Evolutionary conservation across 2,888 invertebrate species (phyloP), one percentile per base, ranked within the genome.

Genomic region (Ochlodes sylvanus): DNA sequence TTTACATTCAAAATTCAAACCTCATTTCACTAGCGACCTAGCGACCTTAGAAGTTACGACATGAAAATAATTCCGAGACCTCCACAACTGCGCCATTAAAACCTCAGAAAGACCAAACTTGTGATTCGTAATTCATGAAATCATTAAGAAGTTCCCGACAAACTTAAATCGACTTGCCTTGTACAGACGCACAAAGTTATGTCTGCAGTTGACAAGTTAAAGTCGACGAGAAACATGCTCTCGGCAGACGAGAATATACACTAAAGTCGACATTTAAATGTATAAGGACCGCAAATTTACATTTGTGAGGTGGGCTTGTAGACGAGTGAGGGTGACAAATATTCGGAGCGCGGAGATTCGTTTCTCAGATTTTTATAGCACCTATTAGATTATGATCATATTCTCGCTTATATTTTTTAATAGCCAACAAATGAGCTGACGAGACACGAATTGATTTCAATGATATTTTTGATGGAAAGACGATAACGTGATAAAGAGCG

Each of bases 111-210:
- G 71, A 71, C 73, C 72, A 70, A 69, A 71, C 70, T 78, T 79
- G 75, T 74, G 77, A 79, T 79, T 79, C 76, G 80, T 81, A 81
- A 84, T 84, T 84, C 84, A 80, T 79, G 83, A 82, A 84, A 82
- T 82, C 83, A 84, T 84, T 82, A 84, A 75, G 80, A 83, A 84
- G 75, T 83, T 80, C 76, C 75, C 75, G 71, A 70, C 75, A 81
- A 81, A 85, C 83, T 85, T 84, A 80, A 86, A 86, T 86, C 83
- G 83, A 84, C 83, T 85, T 86, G 80, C 76, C 82, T 80, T 86
- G 84, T 85, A 83, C 77, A 73, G 70, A 61, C 57, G 34, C 64
- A 74, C 76, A 77, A 77, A 71, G 71, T 78, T 74, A 61, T 57
- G 41, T 72, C 68, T 71, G 71, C 73, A 54, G 64, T 63, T 58